Evolutionary conservation across 2,797 vertebrate species (phyloP).

Genomic region (Enteromius paludinosus): DNA sequence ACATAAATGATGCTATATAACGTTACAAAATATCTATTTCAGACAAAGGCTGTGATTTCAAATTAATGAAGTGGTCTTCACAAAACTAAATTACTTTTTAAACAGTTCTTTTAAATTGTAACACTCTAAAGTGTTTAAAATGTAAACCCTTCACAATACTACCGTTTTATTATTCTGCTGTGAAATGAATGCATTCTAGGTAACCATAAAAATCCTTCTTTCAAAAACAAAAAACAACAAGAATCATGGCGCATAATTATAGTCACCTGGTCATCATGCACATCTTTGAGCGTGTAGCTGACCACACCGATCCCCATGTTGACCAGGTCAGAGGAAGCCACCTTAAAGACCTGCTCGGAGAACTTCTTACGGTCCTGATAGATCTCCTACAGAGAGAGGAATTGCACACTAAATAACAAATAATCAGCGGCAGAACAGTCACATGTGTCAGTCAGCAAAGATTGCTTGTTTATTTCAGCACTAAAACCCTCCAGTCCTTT

Average conservation of each 20-base stretch:
- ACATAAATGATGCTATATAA: not conserved
- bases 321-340: slow-evolving; percentile 94
- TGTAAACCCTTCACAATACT: not conserved
- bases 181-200: not conserved
- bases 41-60: not conserved
- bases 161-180: not conserved
- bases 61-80: not conserved
- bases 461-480: slow-evolving; percentile 6
- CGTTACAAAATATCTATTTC: not conserved
- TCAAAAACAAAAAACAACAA: not conserved
- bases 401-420: not conserved
- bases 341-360: slow-evolving; percentile 95
- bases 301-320: slow-evolving; percentile 97
- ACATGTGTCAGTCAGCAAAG: not conserved
- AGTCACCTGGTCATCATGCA: slow-evolving; percentile 93
- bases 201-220: not conserved
- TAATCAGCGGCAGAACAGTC: not conserved
- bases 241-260: not conserved
- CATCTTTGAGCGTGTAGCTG: slow-evolving; percentile 96
- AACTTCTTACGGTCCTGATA: slow-evolving; percentile 98
- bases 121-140: too few relatives aligned
- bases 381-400: slow-evolving; percentile 83
- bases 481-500: not conserved
- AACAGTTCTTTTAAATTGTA: not conserved
- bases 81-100: not conserved